phyloP scores from a whole-genome alignment of 1,140 invertebrate species.

The Eupeodes corollae region DNA sequence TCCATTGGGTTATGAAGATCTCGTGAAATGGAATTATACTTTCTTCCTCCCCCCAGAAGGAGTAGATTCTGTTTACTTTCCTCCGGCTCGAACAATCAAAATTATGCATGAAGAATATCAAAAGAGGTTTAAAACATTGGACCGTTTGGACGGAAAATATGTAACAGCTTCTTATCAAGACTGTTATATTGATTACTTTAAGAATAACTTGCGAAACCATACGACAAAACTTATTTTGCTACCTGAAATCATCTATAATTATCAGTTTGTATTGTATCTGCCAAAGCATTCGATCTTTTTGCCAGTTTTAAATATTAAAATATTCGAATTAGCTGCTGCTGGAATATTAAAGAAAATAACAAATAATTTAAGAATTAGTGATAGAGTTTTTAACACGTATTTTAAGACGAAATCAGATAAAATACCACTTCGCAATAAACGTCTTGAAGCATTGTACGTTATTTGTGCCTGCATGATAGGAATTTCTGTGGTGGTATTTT shows the following conservation, averaged over 20 bases:
- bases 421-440: no score
- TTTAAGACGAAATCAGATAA: no score
- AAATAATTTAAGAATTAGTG: no score
- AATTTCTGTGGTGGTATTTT: no score
- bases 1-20: background rate
- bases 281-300: slow-evolving; percentile 2
- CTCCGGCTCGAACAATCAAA: slow-evolving; percentile 1
- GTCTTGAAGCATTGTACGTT: no score
- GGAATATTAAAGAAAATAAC: slow-evolving; percentile 1
- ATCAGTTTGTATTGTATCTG: slow-evolving; percentile 4
- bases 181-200: slow-evolving; percentile 1
- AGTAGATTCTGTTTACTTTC: slow-evolving; percentile 1
- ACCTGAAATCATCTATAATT: slow-evolving; percentile 1
- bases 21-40: background rate
- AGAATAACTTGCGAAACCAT: background rate
- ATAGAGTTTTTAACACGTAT: no score
- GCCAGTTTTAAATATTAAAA: slow-evolving; percentile 1
- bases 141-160: background rate
- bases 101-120: no score
- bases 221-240: slow-evolving; percentile 2
- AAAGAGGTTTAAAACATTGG: background rate
- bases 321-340: background rate
- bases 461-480: no score
- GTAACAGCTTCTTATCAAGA: background rate
- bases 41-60: background rate